Evolutionary conservation across 1,140 invertebrate species (phyloP).

Genomic region (Anastrepha obliqua): DNA sequence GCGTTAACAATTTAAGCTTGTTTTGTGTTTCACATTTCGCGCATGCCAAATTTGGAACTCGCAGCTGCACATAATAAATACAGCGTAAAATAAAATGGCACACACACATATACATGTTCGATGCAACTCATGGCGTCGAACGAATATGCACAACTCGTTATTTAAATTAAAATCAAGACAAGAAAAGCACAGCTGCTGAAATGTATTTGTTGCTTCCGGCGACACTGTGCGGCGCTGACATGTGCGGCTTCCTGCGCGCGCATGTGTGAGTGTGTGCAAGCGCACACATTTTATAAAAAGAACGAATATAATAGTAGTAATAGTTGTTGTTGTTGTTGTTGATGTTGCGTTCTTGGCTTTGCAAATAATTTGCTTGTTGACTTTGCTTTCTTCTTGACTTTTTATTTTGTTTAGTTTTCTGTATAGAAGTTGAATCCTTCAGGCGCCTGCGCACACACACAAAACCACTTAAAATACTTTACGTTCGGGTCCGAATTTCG

Average conservation of each 20-base stretch:
- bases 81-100: conserved; percentile 9
- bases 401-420: neutral
- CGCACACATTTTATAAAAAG: neutral
- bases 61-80: neutral
- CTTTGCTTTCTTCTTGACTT: neutral
- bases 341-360: neutral
- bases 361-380: neutral
- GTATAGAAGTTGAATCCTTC: conserved; percentile 11
- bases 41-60: neutral
- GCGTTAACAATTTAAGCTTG: conserved; percentile 16
- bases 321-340: neutral
- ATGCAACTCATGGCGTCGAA: neutral
- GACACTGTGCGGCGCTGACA: neutral
- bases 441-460: conserved; percentile 19
- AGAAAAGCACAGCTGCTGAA: neutral
- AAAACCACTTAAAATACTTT: conserved; percentile 69
- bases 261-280: neutral
- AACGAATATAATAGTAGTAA: conserved; percentile 14
- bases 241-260: neutral
- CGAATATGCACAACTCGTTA: neutral
- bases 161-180: neutral
- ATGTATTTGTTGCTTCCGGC: neutral
- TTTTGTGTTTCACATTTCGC: neutral
- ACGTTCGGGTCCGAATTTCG: conserved; percentile 88
- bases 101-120: neutral